phyloP scores from a whole-genome alignment of 2,113 vertebrate genomes.

The Esox niger region DNA sequence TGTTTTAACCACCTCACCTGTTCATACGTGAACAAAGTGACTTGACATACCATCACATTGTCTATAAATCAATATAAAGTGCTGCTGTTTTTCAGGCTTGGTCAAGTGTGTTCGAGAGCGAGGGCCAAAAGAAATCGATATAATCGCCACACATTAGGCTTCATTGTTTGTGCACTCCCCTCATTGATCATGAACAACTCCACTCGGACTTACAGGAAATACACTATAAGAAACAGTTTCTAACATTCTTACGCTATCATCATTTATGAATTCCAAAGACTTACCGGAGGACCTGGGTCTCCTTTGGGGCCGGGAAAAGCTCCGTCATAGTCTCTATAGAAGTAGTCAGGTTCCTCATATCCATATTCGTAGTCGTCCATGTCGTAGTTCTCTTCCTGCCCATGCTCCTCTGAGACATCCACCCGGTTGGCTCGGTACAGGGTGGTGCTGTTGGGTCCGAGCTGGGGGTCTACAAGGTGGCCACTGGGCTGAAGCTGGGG shows the following conservation, averaged over 20 bases:
- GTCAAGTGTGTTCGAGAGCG: conserved; percentile 21
- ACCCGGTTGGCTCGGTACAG: conserved; percentile 75
- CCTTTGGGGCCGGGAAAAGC: conserved; percentile 85
- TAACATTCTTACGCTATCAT: conserved; percentile 2
- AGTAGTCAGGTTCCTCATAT: conserved; percentile 82
- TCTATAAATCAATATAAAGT: conserved; percentile 50
- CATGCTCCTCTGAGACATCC: conserved; percentile 64
- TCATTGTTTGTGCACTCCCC: conserved; percentile 33
- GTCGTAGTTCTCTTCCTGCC: conserved; percentile 70
- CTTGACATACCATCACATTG: conserved; percentile 38
- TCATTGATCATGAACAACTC: conserved; percentile 27
- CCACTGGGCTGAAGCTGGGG: conserved; percentile 41
- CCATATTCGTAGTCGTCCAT: conserved; percentile 81
- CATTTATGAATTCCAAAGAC: conserved; percentile 56
- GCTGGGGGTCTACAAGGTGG: conserved; percentile 59
- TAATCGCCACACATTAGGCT: conserved; percentile 45
- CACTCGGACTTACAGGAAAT: conserved; percentile 22
- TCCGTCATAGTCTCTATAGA: conserved; percentile 81
- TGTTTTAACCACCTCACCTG: conserved; percentile 65
- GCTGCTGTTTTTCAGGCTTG: conserved; percentile 8
- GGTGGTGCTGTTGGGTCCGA: conserved; percentile 70
- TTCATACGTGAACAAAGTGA: conserved; percentile 49
- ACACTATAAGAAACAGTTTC: conserved; percentile 9
- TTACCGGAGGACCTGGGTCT: conserved; percentile 88
- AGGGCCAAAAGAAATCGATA: conserved; percentile 36